Percentiles rank a stretch among this genome's conserved stretches.
phyloP scores from a whole-genome alignment of 2,797 vertebrate species.

The Peromyscus nudipes region DNA sequence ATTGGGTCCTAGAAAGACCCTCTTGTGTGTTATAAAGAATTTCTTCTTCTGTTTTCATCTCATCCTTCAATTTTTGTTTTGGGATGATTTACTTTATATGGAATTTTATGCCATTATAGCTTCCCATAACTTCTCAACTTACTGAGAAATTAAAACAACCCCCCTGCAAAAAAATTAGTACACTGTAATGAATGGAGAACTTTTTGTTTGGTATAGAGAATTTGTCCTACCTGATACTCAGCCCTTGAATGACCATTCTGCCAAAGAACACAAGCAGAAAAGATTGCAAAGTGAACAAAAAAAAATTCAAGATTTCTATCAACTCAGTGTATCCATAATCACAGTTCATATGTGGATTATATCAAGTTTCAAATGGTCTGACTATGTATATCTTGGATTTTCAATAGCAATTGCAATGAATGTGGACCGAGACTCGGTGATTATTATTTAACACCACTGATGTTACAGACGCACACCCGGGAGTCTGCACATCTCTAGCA shows the following conservation, averaged over 20 bases:
- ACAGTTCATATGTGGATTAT: constrained; percentile 7
- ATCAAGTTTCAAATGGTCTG: constrained; percentile 23
- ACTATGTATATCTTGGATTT: background rate
- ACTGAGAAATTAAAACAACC: background rate
- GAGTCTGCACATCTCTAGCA: background rate
- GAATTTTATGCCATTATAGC: constrained; percentile 9
- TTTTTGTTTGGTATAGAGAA: background rate
- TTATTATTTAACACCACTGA: background rate
- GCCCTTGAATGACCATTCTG: background rate
- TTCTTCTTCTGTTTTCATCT: background rate
- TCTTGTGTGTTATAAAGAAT: background rate
- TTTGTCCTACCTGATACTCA: background rate
- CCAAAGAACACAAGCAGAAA: background rate
- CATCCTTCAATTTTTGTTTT: background rate
- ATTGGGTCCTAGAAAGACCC: background rate
- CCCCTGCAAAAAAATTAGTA: background rate
- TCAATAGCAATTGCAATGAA: background rate
- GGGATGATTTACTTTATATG: background rate
- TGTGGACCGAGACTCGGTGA: background rate
- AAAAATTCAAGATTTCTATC: background rate
- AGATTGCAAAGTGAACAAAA: background rate
- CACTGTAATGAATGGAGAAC: background rate
- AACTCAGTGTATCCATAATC: background rate
- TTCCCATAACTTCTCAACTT: background rate
- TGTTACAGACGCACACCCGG: background rate